phyloP scores from a whole-genome alignment of 64 coral and sea anemone species.

The Hydrozoanthus tunicans region DNA sequence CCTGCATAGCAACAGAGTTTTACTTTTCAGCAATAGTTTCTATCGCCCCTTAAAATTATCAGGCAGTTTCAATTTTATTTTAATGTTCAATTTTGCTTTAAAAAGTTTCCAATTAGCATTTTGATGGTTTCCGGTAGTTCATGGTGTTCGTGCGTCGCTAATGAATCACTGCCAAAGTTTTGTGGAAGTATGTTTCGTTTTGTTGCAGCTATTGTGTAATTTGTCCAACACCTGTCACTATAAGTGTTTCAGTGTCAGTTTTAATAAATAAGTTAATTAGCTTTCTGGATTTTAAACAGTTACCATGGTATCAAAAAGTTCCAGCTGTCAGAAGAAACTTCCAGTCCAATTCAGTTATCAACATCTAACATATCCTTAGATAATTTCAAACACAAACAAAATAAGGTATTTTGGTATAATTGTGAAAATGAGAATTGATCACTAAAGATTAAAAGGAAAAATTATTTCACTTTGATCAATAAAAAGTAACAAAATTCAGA shows the following conservation, averaged over 20 bases:
- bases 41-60: background rate
- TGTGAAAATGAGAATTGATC: no score
- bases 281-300: background rate
- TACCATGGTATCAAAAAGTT: background rate
- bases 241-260: background rate
- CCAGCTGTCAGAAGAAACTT: no score
- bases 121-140: slow-evolving; percentile 26
- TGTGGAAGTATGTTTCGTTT: no score
- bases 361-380: no score
- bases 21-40: background rate
- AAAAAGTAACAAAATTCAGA: no score
- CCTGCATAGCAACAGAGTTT: background rate
- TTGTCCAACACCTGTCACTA: background rate
- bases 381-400: no score
- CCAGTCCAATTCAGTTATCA: no score
- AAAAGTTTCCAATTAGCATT: background rate
- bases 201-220: background rate
- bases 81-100: background rate
- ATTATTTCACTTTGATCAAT: no score
- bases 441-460: no score
- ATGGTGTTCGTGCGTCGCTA: background rate
- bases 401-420: no score
- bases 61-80: background rate
- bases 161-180: background rate
- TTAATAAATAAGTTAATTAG: background rate